phyloP scores from a whole-genome alignment of 2,797 vertebrate genomes.

The Sandelia bainsii region DNA sequence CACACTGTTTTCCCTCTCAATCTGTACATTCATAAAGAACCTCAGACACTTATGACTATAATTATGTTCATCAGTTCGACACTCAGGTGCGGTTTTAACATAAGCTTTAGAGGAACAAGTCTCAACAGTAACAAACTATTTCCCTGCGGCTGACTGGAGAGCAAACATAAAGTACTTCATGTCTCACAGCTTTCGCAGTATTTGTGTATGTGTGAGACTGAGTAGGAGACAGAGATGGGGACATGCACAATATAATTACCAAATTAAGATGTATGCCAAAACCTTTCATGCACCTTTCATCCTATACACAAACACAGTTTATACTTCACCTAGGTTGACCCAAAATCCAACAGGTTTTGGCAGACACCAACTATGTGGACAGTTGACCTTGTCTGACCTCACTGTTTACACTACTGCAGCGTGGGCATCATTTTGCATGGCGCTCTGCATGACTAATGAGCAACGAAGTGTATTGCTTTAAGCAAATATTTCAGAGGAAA shows the following conservation, averaged over 20 bases:
- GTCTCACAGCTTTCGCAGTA: slow-evolving; percentile 40
- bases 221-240: slow-evolving; percentile 16
- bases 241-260: slow-evolving; percentile 58
- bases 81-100: slow-evolving; percentile 74
- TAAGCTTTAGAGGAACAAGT: slow-evolving; percentile 80
- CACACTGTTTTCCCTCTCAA: slow-evolving; percentile 41
- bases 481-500: slow-evolving; percentile 20
- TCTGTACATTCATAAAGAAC: slow-evolving; percentile 54
- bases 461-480: neutral
- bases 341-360: slow-evolving; percentile 30
- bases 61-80: slow-evolving; percentile 68
- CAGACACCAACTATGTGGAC: slow-evolving; percentile 24
- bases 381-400: slow-evolving; percentile 38
- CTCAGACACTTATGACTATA: slow-evolving; percentile 67
- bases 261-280: slow-evolving; percentile 35
- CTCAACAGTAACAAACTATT: slow-evolving; percentile 78
- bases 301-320: slow-evolving; percentile 34
- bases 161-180: slow-evolving; percentile 61
- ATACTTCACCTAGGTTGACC: slow-evolving; percentile 39
- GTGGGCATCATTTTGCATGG: neutral
- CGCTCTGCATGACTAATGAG: neutral
- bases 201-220: slow-evolving; percentile 29
- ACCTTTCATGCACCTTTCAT: slow-evolving; percentile 34
- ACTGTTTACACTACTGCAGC: slow-evolving; percentile 37
- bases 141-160: slow-evolving; percentile 56